Evolutionary conservation across 2,797 vertebrate species (phyloP).

Genomic region (Lutjanus campechanus): DNA sequence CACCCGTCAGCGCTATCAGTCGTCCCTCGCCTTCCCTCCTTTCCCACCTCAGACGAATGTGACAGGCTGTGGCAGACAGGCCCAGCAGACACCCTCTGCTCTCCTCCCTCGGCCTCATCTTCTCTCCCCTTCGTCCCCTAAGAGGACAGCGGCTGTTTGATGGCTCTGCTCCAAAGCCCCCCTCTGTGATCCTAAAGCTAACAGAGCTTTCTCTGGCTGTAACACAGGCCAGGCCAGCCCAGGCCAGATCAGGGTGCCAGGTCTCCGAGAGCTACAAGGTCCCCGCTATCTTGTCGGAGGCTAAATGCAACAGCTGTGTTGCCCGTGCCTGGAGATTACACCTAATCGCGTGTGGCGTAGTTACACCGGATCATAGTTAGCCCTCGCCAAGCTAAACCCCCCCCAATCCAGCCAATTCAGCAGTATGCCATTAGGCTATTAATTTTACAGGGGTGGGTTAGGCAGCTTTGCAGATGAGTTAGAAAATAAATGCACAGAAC

Average conservation of each 20-base stretch:
- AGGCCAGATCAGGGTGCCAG: slow-evolving; percentile 44
- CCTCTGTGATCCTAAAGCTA: slow-evolving; percentile 43
- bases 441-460: slow-evolving; percentile 46
- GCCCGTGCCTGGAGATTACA: slow-evolving; percentile 75
- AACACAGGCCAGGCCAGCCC: slow-evolving; percentile 30
- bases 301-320: slow-evolving; percentile 77
- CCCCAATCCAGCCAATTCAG: slow-evolving; percentile 81
- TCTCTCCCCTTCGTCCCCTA: not conserved
- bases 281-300: slow-evolving; percentile 61
- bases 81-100: slow-evolving; percentile 18
- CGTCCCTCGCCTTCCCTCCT: slow-evolving; percentile 33
- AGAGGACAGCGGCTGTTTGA: slow-evolving; percentile 30
- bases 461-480: slow-evolving; percentile 39
- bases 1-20: slow-evolving; percentile 64
- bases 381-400: slow-evolving; percentile 61
- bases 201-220: slow-evolving; percentile 52
- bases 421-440: slow-evolving; percentile 72
- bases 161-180: slow-evolving; percentile 23
- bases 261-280: slow-evolving; percentile 40
- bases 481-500: slow-evolving; percentile 45
- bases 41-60: slow-evolving; percentile 50
- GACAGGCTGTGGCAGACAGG: slow-evolving; percentile 40
- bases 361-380: slow-evolving; percentile 80
- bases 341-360: slow-evolving; percentile 68
- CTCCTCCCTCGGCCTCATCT: slow-evolving; percentile 25